Conservation (phyloP, 2,888 invertebrate genomes). For the Stenchaetothrips biformis region DNA sequence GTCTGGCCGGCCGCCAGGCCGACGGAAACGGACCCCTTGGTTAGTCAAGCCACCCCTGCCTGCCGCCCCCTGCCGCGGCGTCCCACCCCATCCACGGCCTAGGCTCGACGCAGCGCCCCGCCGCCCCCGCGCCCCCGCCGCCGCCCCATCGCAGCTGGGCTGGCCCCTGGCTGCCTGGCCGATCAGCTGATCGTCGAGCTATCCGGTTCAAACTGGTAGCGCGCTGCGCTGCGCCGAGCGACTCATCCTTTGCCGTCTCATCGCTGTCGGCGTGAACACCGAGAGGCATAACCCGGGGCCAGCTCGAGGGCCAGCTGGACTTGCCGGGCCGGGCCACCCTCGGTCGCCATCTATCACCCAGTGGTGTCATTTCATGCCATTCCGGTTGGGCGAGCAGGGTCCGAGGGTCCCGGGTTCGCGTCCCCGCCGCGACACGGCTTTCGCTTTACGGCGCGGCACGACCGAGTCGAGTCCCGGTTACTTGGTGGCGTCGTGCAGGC, state of each 20-base stretch:
- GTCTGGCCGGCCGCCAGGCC: not conserved
- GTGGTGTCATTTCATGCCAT: no score
- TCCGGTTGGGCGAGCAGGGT: no score
- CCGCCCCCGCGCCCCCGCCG: not conserved
- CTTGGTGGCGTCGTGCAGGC: not conserved
- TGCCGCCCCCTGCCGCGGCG: not conserved
- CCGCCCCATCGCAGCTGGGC: not conserved
- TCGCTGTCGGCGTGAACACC: not conserved
- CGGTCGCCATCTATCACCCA: no score
- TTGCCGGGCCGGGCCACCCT: no score
- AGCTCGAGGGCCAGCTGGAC: not conserved
- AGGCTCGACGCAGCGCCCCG: not conserved
- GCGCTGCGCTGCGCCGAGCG: not conserved
- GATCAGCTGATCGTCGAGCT: not conserved
- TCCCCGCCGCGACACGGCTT: not conserved
- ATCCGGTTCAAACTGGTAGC: slow-evolving; percentile 1
- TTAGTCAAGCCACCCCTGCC: not conserved
- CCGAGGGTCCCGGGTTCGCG: not conserved
- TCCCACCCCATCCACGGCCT: no score
- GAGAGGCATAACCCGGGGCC: not conserved
- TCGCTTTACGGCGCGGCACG: no score
- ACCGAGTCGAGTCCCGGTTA: no score
- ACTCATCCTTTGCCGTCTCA: not conserved
- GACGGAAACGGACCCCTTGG: not conserved
- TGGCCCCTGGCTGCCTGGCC: not conserved